A percentile compares a stretch with the other conserved stretches of the same genome.
Conservation (phyloP, 2,888 invertebrate species). For the Desoria tigrina region DNA sequence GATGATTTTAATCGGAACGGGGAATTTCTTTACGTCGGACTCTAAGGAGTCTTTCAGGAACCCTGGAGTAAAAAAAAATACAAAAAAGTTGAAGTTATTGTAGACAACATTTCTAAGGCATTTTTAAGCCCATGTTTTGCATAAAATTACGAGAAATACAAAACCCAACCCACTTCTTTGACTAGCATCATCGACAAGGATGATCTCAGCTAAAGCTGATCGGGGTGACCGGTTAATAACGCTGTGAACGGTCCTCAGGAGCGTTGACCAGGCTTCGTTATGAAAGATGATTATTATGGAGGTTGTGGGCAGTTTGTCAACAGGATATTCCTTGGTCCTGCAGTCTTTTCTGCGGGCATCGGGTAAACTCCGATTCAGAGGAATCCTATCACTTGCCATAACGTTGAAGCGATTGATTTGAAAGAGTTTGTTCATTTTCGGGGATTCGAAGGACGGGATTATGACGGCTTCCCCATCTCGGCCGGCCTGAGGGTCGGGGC, state of each 20-base stretch:
- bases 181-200: constrained; percentile 87
- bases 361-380: constrained; percentile 78
- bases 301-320: constrained; percentile 70
- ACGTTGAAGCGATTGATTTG: constrained; percentile 84
- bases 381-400: constrained; percentile 82
- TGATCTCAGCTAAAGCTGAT: constrained; percentile 75
- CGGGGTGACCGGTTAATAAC: constrained; percentile 85
- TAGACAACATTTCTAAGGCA: neutral
- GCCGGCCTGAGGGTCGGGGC: constrained; percentile 73
- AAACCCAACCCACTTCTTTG: constrained; percentile 67
- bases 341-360: constrained; percentile 72
- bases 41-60: constrained; percentile 69
- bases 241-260: constrained; percentile 85
- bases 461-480: constrained; percentile 78
- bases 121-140: neutral
- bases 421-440: constrained; percentile 76
- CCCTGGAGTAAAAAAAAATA: constrained; percentile 58
- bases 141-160: neutral
- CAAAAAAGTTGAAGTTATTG: constrained; percentile 1
- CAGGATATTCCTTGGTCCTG: constrained; percentile 25
- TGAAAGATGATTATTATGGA: constrained; percentile 96
- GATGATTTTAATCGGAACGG: constrained; percentile 67
- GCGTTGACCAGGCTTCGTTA: constrained; percentile 98
- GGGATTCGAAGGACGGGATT: constrained; percentile 71
- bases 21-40: constrained; percentile 66